These are phyloP conservation scores for Aphidius gifuensis DNA, from an alignment of 1,140 invertebrate genomes.

Conservation along the genomic window DNA sequence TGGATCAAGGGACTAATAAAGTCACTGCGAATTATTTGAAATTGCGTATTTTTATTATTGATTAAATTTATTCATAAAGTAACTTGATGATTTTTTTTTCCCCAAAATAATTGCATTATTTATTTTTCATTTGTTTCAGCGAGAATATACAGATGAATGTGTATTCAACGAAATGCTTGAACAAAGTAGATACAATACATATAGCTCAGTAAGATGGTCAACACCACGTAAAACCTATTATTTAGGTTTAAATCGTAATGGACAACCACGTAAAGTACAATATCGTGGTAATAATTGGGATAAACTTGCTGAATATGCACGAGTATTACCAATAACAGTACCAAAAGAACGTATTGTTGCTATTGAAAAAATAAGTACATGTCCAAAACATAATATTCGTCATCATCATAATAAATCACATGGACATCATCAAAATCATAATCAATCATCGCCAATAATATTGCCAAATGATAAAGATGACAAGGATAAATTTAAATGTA, in stretches of 20 bases:
- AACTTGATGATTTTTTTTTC: neutral
- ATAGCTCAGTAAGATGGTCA: conserved; percentile 74
- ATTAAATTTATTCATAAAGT: too few species aligned
- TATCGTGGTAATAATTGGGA: conserved; percentile 67
- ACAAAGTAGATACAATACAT: conserved; percentile 81
- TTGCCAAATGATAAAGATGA: conserved; percentile 37
- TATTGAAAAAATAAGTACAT: conserved; percentile 41
- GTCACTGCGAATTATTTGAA: too few species aligned
- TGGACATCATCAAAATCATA: conserved; percentile 31
- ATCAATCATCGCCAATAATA: conserved; percentile 28
- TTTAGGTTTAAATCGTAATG: conserved; percentile 70
- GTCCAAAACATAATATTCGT: conserved; percentile 41
- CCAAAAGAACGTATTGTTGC: conserved; percentile 53
- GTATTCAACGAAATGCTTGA: conserved; percentile 82
- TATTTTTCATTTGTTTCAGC: conserved; percentile 63
- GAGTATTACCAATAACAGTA: conserved; percentile 65
- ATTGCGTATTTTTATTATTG: too few species aligned
- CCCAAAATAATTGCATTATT: neutral
- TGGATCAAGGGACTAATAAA: too few species aligned
- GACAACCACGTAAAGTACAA: conserved; percentile 67
- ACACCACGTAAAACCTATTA: conserved; percentile 68
- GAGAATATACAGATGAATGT: conserved; percentile 76
- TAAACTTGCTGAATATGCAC: conserved; percentile 68
- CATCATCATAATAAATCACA: conserved; percentile 34
- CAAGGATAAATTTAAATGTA: conserved; percentile 41